A percentile compares a stretch with the other conserved stretches of the same genome.
These are phyloP conservation scores for Drosophila kurseongensis DNA, from an alignment of 1,140 invertebrate species.

Conservation along the genomic window DNA sequence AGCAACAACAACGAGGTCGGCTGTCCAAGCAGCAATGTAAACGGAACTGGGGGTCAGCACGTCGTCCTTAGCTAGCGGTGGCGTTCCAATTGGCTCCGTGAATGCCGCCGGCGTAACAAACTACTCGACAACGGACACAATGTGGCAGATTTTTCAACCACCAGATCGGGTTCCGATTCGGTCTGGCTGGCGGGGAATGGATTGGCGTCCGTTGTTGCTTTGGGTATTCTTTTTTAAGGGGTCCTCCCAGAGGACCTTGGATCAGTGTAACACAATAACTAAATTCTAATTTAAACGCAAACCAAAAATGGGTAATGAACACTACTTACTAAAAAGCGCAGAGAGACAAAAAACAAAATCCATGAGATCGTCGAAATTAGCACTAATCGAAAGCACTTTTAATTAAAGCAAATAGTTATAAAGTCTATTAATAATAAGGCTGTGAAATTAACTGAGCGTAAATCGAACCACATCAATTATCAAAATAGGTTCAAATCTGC, in stretches of 20 bases:
- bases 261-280: constrained; percentile 63
- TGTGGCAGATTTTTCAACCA: constrained; percentile 25
- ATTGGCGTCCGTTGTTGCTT: constrained; percentile 49
- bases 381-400: constrained; percentile 20
- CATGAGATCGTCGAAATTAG: constrained; percentile 19
- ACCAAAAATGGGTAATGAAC: constrained; percentile 55
- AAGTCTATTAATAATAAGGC: constrained; percentile 64
- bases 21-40: constrained; percentile 64
- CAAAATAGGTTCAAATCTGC: constrained; percentile 42
- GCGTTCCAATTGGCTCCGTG: constrained; percentile 44
- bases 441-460: constrained; percentile 63
- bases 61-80: constrained; percentile 78
- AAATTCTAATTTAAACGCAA: constrained; percentile 46
- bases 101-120: constrained; percentile 38
- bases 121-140: constrained; percentile 31
- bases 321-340: constrained; percentile 14
- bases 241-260: constrained; percentile 48
- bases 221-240: constrained; percentile 43
- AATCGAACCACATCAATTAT: constrained; percentile 44
- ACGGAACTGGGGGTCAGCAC: constrained; percentile 36
- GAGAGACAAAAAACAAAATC: constrained; percentile 27
- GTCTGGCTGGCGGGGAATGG: constrained; percentile 10
- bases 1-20: constrained; percentile 69
- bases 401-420: constrained; percentile 35
- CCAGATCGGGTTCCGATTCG: background rate